phyloP scores from a whole-genome alignment of 2,888 invertebrate genomes.

The Xanthorhoe spadicearia region DNA sequence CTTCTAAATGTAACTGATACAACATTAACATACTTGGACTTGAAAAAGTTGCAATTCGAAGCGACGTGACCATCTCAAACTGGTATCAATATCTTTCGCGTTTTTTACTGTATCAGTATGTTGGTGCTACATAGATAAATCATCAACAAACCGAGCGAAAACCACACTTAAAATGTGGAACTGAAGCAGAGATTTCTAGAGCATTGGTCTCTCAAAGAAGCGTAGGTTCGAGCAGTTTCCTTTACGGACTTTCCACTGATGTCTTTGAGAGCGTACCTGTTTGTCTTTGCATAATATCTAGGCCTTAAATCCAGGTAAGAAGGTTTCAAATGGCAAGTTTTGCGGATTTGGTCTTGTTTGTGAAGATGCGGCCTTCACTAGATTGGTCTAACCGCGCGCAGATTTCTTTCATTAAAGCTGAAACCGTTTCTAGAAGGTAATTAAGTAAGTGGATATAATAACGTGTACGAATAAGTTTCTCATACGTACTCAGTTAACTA shows the following conservation, averaged over 20 bases:
- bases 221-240: conserved; percentile 56
- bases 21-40: conserved; percentile 43
- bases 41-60: conserved; percentile 40
- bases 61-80: conserved; percentile 46
- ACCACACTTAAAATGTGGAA: conserved; percentile 3
- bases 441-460: neutral
- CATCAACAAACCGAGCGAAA: conserved; percentile 7
- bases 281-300: conserved; percentile 31
- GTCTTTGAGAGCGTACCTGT: conserved; percentile 37
- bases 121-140: conserved; percentile 24
- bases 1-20: conserved; percentile 45
- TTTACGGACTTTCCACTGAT: conserved; percentile 51
- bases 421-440: neutral
- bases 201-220: conserved; percentile 21
- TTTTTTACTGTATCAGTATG: conserved; percentile 48
- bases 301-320: conserved; percentile 28
- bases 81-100: conserved; percentile 47
- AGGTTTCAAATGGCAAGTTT: conserved; percentile 15
- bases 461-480: neutral
- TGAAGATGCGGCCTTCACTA: conserved; percentile 27
- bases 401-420: neutral
- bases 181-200: conserved; percentile 25
- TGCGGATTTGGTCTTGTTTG: conserved; percentile 4
- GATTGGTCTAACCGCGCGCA: neutral
- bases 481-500: too few relatives aligned